Evolutionary conservation across 2,797 vertebrate species (phyloP), one percentile per base, ranked within the genome.

Genomic region (Macrochelys suwanniensis): DNA sequence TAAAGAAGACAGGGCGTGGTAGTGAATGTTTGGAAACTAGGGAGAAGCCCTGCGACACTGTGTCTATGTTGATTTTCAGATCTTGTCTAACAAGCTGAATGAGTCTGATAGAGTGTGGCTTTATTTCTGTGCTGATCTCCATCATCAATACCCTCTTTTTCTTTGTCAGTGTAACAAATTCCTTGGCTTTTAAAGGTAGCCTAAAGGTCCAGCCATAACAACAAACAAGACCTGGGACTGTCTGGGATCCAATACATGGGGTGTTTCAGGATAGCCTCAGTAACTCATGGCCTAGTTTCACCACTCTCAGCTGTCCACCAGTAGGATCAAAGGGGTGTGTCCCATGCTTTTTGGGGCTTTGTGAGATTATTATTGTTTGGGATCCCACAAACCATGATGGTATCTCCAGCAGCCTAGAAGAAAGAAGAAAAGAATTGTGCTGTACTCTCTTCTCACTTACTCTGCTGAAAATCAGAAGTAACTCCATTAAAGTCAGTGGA

Each of bases 81-180:
- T 65, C 49, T 9, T 7, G 1, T 49, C 45, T 47, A 77, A 28
- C 8, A n/a, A 45, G 45, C 21, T 51, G 81, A 82, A 54, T 15
- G 0, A 59, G 16, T 71, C 12, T 2, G 0, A 79, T 57, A 53
- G 1, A 2, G 42, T 45, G 5, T 1, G 16, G 28, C 53, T 76
- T 71, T 47, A 37, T 42, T 42, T 45, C 80, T 56, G 3, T 45
- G 23, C 53, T 81, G 80, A 81, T 11, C 49, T 19, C 50, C 2
- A 0, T 47, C 57, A 33, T 11, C 5, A 33, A 1, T 33, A 11
- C 45, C 42, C 25, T 80, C 16, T 49, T 31, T 28, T 68, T 54
- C 2, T 0, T 15, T 47, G 17, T 51, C 17, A 3, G 33, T 1
- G 10, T 74, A 76, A 61, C 16, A 25, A 45, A 25, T 8, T 25